phyloP scores from a whole-genome alignment of 2,888 invertebrate species.

The Amblyteles armatorius region DNA sequence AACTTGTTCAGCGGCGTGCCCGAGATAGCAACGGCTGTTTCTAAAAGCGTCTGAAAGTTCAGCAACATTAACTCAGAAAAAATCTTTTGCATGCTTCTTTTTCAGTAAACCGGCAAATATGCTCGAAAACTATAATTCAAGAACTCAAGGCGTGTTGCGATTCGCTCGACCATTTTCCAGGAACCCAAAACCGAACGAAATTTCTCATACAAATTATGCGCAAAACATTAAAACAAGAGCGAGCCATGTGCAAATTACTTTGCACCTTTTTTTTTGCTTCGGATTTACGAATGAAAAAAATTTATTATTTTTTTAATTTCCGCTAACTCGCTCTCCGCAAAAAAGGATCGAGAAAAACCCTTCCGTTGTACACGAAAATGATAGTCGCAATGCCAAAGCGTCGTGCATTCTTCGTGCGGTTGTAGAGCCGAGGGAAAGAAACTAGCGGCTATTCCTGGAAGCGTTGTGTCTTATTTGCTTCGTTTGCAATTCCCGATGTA shows the following conservation, averaged over 20 bases:
- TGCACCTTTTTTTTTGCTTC: too few species aligned
- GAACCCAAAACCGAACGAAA: too few species aligned
- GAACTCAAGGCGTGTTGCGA: too few species aligned
- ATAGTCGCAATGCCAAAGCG: background rate
- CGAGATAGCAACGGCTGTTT: background rate
- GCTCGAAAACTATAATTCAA: too few species aligned
- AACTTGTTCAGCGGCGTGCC: conserved; percentile 1
- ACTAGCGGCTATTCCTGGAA: conserved; percentile 37
- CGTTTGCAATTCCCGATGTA: conserved; percentile 46
- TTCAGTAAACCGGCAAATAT: too few species aligned
- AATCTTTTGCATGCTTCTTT: too few species aligned
- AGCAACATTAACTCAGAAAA: background rate
- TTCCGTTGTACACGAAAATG: background rate
- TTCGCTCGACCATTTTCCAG: too few species aligned
- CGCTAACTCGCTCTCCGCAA: background rate
- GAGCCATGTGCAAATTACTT: too few species aligned
- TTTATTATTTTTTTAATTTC: too few species aligned
- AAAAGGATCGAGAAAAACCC: background rate
- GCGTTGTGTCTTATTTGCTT: conserved; percentile 49
- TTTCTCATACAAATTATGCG: background rate
- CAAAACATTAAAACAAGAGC: too few species aligned
- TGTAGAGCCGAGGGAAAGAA: conserved; percentile 17
- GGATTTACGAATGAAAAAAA: too few species aligned
- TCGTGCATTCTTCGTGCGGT: conserved; percentile 33
- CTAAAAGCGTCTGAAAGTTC: background rate